Evolutionary conservation across 2,797 vertebrate genomes (phyloP).

Genomic region (Eupleurogrammus muticus): DNA sequence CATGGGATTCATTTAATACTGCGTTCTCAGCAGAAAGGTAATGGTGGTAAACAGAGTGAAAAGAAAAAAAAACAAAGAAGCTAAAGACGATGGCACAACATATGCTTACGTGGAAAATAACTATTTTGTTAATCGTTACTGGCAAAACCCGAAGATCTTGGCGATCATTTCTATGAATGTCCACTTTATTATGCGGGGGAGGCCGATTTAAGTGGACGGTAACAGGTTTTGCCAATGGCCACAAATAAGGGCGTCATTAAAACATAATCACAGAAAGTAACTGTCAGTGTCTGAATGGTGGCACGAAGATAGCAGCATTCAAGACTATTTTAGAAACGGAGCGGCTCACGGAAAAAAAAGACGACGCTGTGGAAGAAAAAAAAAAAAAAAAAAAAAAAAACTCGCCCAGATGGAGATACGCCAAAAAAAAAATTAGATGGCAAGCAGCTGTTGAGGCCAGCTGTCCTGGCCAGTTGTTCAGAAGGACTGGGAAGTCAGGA

Average conservation of each 20-base stretch:
- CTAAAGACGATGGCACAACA: constrained; percentile 1
- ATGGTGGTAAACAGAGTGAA: constrained; percentile 17
- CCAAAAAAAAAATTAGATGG: constrained; percentile 58
- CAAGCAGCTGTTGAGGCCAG: constrained; percentile 73
- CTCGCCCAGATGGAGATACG: constrained; percentile 48
- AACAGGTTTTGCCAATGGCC: not conserved
- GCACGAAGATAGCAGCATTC: constrained; percentile 34
- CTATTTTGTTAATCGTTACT: not conserved
- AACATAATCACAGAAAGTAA: not conserved
- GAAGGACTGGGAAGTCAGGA: constrained; percentile 36
- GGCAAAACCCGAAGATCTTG: not conserved
- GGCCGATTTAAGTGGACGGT: not conserved
- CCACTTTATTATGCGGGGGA: constrained; percentile 2
- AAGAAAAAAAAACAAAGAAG: constrained; percentile 23
- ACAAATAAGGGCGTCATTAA: not conserved
- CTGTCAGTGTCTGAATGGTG: not conserved
- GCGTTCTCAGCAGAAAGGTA: constrained; percentile 15
- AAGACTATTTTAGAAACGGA: constrained; percentile 55
- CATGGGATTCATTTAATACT: constrained; percentile 45
- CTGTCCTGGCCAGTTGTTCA: constrained; percentile 73
- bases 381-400: constrained; percentile 14
- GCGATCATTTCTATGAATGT: not conserved
- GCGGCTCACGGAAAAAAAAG: constrained; percentile 17
- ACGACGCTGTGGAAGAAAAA: constrained; percentile 28
- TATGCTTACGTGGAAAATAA: constrained; percentile 7